Conservation (phyloP, 2,888 invertebrate species). For the Zhuqinia jingwanae region DNA sequence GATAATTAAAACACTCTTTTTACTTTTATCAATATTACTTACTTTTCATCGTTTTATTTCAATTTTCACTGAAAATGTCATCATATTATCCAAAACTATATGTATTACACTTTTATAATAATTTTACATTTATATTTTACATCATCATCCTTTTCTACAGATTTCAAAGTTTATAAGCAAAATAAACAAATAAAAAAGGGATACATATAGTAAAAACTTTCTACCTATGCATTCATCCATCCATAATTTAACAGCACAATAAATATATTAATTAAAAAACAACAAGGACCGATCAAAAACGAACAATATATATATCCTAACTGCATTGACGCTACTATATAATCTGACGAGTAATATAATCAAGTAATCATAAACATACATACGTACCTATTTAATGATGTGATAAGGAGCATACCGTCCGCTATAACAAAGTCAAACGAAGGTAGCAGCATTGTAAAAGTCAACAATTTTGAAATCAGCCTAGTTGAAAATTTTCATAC, state of each 20-base stretch:
- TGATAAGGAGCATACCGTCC: neutral
- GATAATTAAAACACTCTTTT: too few species aligned
- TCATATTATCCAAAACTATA: too few species aligned
- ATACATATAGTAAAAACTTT: too few species aligned
- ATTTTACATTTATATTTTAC: too few species aligned
- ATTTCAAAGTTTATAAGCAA: too few species aligned
- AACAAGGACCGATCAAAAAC: neutral
- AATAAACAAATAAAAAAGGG: neutral
- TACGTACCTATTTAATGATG: neutral
- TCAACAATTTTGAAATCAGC: neutral
- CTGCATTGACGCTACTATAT: slow-evolving; percentile 18
- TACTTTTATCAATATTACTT: too few species aligned
- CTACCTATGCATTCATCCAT: neutral
- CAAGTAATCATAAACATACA: too few species aligned
- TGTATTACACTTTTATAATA: too few species aligned
- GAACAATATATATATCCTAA: neutral
- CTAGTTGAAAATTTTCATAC: neutral
- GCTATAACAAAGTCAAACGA: neutral
- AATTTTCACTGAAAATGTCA: too few species aligned
- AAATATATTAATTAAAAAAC: neutral
- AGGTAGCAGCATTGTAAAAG: neutral
- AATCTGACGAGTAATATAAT: neutral
- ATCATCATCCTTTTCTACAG: too few species aligned
- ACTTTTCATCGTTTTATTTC: too few species aligned
- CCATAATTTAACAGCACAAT: neutral